Evolutionary conservation across 2,797 vertebrate species (phyloP).

Genomic region (Otus scops): DNA sequence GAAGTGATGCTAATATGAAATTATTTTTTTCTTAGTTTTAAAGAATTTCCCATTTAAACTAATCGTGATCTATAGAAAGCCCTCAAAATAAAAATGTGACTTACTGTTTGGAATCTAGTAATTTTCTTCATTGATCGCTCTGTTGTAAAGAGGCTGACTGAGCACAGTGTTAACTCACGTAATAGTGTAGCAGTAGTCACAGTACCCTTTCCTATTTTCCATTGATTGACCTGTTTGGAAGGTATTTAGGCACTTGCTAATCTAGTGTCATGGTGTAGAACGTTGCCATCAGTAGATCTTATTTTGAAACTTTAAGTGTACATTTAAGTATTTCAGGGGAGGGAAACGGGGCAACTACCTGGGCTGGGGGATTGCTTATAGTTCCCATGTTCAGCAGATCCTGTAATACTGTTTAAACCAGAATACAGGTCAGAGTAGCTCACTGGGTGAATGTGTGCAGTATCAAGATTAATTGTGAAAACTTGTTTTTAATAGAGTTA

Average conservation of each 20-base stretch:
- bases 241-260: not conserved
- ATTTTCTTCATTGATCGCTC: not conserved
- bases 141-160: not conserved
- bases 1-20: not conserved
- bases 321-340: not conserved
- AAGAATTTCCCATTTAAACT: not conserved
- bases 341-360: not conserved
- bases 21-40: not conserved
- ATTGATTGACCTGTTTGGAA: not conserved
- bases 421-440: not conserved
- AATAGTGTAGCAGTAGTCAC: not conserved
- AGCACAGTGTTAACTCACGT: not conserved
- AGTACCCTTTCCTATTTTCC: not conserved
- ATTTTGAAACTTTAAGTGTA: not conserved
- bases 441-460: not conserved
- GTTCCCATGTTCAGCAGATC: not conserved
- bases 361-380: fast-evolving
- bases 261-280: not conserved
- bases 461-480: not conserved
- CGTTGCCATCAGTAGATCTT: not conserved
- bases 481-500: slow-evolving; percentile 77
- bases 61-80: not conserved
- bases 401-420: not conserved
- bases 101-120: not conserved
- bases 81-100: not conserved